Base-by-base conservation (phyloP, 2,888 invertebrate genomes). In the Ochropacha duplaris region DNA sequence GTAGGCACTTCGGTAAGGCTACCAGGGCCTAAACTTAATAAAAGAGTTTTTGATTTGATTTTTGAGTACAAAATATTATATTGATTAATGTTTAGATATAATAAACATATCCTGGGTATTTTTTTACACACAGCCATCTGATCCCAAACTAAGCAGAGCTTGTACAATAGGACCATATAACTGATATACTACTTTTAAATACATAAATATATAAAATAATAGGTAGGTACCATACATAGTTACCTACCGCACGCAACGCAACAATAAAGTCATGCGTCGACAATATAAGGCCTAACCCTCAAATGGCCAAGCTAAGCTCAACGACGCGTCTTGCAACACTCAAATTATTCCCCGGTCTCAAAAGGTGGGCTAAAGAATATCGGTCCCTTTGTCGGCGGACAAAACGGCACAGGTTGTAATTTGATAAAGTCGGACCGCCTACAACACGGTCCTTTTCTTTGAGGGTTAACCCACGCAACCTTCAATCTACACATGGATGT, bases 391-490 rank as follows among this genome's bases (percentile, higher is more conserved):
- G 92, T 90, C 90, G 91, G 92, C 86, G 61, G 60, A 86, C 86
- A 87, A 88, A 90, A 91, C 87, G 85, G 88, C 88, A 85, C 87
- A 90, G 87, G 90, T 87, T 89, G 90, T 92, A 92, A 92, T 92
- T 92, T 92, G 91, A 92, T 92, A 92, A 90, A 90, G 87, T 86
- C 81, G 83, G 77, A 81, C 87, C 92, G 91, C 92, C 92, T 90
- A 87, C 89, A 81, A 88, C 83, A 84, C 81, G 82, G 83, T 77
- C 83, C 86, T 86, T 85, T 88, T 88, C 86, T 87, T 88, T 85
- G 83, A 82, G 85, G 84, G 84, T 81, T 74, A 71, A 76, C 91
- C 91, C 91, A 91, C 91, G 90, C 89, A 85, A 81, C 81, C 83
- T 86, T 85, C 78, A 74, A 77, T 81, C 78, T 82, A 78, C 71